Conservation (phyloP, 2,888 invertebrate species). For the Panopea generosa region DNA sequence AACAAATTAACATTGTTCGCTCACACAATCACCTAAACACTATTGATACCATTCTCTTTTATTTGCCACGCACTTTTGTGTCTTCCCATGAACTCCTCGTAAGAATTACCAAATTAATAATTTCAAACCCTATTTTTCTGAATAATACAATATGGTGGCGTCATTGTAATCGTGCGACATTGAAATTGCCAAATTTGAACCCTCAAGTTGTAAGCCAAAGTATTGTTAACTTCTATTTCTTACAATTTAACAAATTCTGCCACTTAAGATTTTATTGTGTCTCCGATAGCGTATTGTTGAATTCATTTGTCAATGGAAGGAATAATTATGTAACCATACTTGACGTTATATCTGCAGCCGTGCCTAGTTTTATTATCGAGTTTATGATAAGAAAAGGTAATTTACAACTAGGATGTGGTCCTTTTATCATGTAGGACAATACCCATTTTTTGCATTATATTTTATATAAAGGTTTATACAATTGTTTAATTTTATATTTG, state of each 20-base stretch:
- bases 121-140: slow-evolving; percentile 14
- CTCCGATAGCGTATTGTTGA: slow-evolving; percentile 17
- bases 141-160: slow-evolving; percentile 16
- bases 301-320: slow-evolving; percentile 24
- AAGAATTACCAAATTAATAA: slow-evolving; percentile 25
- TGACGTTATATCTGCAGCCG: slow-evolving; percentile 6
- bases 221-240: slow-evolving; percentile 50
- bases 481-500: too few species aligned
- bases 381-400: slow-evolving; percentile 45
- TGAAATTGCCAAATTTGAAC: neutral
- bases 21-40: too few species aligned
- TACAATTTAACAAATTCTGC: slow-evolving; percentile 35
- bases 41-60: too few species aligned
- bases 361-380: slow-evolving; percentile 38
- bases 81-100: neutral
- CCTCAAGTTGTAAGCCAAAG: neutral
- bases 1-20: too few species aligned
- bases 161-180: too few species aligned
- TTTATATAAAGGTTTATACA: too few species aligned
- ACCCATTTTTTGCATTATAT: neutral
- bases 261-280: slow-evolving; percentile 43
- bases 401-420: slow-evolving; percentile 32
- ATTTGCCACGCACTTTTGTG: too few species aligned
- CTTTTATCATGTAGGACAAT: slow-evolving; percentile 21
- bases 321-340: slow-evolving; percentile 42